phyloP scores from a whole-genome alignment of 2,113 vertebrate species.

The Rhagologus leucostigma region DNA sequence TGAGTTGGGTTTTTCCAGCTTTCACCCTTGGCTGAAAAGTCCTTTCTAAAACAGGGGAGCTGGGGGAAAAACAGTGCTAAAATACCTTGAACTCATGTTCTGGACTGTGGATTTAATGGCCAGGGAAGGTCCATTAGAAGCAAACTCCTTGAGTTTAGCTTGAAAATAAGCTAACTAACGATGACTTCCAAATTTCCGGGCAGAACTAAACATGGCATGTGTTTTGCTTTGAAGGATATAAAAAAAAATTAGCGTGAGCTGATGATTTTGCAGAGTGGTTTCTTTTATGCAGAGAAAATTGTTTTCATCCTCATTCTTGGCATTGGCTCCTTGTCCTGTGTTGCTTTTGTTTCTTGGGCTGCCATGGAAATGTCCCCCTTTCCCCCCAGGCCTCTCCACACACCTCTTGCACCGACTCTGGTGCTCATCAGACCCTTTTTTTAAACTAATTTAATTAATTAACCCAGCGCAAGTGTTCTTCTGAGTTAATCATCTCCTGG shows the following conservation, averaged over 20 bases:
- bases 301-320: conserved; percentile 48
- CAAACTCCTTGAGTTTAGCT: background rate
- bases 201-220: conserved; percentile 8
- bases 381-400: conserved; percentile 28
- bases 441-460: conserved; percentile 47
- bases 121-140: background rate
- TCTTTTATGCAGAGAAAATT: conserved; percentile 52
- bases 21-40: conserved; percentile 1
- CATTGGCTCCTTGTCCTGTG: conserved; percentile 42
- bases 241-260: conserved; percentile 24
- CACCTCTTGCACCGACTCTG: background rate
- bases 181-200: background rate
- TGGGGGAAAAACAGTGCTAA: background rate
- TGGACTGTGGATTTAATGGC: background rate
- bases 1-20: background rate
- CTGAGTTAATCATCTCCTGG: conserved; percentile 37
- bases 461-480: conserved; percentile 42
- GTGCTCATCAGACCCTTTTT: conserved; percentile 20
- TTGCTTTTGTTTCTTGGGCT: conserved; percentile 52
- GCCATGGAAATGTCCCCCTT: conserved; percentile 63
- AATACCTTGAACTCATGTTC: background rate
- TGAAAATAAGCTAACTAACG: background rate
- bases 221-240: conserved; percentile 8
- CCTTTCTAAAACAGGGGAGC: background rate
- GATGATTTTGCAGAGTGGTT: conserved; percentile 50